A percentile compares a stretch with the other conserved stretches of the same genome.
Conservation (phyloP, 2,113 vertebrate genomes). For the Dolichotis patagonum region DNA sequence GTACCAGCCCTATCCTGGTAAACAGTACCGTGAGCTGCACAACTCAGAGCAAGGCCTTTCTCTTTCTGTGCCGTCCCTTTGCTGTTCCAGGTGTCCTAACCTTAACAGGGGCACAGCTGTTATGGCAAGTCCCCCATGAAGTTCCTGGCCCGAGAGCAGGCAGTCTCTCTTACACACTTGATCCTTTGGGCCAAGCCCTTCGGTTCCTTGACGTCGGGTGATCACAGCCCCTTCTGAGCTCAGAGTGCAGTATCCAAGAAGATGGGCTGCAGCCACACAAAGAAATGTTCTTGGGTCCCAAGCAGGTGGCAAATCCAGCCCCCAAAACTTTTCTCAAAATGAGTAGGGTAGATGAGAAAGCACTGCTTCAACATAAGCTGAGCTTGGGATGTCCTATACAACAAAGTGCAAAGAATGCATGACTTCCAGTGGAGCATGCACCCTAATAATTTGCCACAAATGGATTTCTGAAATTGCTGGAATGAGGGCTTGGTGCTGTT, state of each 20-base stretch:
- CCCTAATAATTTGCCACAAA: background rate
- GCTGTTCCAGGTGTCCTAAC: background rate
- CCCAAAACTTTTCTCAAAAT: background rate
- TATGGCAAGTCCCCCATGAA: background rate
- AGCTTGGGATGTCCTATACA: background rate
- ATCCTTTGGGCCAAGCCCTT: background rate
- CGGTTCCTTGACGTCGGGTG: background rate
- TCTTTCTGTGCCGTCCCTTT: background rate
- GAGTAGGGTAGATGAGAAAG: background rate
- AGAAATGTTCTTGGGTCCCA: background rate
- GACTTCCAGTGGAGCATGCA: background rate
- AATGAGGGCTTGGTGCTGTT: background rate
- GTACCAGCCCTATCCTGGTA: background rate
- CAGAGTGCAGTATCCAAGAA: conserved; percentile 51
- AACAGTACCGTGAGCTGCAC: background rate
- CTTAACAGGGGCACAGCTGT: background rate
- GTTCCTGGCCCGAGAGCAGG: background rate
- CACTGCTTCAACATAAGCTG: background rate
- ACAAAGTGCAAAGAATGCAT: background rate
- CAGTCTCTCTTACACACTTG: background rate
- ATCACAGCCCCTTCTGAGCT: background rate
- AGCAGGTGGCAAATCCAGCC: background rate
- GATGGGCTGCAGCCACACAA: conserved; percentile 68
- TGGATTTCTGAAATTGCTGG: background rate
- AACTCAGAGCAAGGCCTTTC: background rate